These are phyloP conservation scores for Callyntrura sp. DNA, from an alignment of 2,888 invertebrate species.

Conservation along the genomic window DNA sequence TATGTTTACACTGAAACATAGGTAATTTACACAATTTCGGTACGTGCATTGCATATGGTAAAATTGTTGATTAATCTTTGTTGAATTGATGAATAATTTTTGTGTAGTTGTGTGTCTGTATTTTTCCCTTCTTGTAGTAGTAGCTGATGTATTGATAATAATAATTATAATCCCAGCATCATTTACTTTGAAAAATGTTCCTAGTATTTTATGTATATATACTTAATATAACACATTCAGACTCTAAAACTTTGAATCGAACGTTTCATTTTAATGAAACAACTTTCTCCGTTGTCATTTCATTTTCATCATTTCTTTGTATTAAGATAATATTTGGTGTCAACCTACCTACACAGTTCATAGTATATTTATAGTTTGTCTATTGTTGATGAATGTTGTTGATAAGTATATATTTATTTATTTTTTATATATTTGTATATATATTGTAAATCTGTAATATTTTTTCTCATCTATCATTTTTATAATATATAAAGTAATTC, in stretches of 20 bases:
- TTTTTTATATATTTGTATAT: background rate
- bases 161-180: slow-evolving; percentile 51
- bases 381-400: background rate
- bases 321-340: background rate
- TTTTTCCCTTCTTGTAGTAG: background rate
- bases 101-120: background rate
- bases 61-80: background rate
- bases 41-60: no score
- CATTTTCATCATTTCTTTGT: background rate
- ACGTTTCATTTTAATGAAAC: slow-evolving; percentile 53
- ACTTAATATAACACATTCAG: slow-evolving; percentile 49
- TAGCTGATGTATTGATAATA: background rate
- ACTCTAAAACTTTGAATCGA: slow-evolving; percentile 64
- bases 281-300: slow-evolving; percentile 27
- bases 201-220: background rate
- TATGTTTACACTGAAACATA: background rate
- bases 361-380: background rate
- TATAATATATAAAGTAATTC: slow-evolving; percentile 31
- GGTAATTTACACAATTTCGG: background rate
- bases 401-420: slow-evolving; percentile 17
- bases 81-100: no score
- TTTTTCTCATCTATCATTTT: background rate
- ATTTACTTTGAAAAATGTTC: slow-evolving; percentile 19
- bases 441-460: background rate
- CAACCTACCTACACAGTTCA: background rate